A percentile compares a stretch with the other conserved stretches of the same genome.
These are phyloP conservation scores for Ethmia dodecea DNA, from an alignment of 2,888 invertebrate species.

Conservation along the genomic window DNA sequence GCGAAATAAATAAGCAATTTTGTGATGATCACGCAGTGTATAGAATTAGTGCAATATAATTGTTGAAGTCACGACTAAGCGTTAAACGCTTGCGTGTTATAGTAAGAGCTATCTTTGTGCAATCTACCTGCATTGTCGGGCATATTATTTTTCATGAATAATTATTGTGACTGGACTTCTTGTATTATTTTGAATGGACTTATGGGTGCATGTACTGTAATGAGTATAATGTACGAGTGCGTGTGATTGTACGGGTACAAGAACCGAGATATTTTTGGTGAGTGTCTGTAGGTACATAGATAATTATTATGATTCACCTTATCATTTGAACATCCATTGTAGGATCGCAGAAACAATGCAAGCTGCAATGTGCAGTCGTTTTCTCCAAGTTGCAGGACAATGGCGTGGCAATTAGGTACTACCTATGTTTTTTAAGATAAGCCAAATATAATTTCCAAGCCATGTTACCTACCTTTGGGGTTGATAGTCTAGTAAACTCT, in stretches of 20 bases:
- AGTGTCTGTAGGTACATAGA: slow-evolving; percentile 49
- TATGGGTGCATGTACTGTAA: slow-evolving; percentile 42
- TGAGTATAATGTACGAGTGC: slow-evolving; percentile 48
- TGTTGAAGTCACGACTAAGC: slow-evolving; percentile 38
- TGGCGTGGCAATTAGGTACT: too few species aligned
- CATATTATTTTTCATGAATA: slow-evolving; percentile 64
- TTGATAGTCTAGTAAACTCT: too few species aligned
- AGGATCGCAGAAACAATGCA: slow-evolving; percentile 6
- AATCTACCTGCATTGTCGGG: slow-evolving; percentile 69
- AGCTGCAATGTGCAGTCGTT: slow-evolving; percentile 2
- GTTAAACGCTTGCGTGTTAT: slow-evolving; percentile 39
- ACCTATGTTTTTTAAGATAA: too few species aligned
- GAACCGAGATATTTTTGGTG: slow-evolving; percentile 53
- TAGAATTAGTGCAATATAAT: slow-evolving; percentile 60
- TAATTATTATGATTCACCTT: slow-evolving; percentile 59
- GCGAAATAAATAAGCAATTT: slow-evolving; percentile 48
- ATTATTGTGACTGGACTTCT: slow-evolving; percentile 48
- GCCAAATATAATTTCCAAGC: too few species aligned
- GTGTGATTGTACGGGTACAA: slow-evolving; percentile 33
- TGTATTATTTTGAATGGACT: slow-evolving; percentile 50
- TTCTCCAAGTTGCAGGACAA: not conserved
- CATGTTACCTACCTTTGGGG: too few species aligned
- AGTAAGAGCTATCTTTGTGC: slow-evolving; percentile 57
- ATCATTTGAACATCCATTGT: slow-evolving; percentile 13
- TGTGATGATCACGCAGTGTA: slow-evolving; percentile 49